Evolutionary conservation across 2,888 invertebrate genomes (phyloP).

Genomic region (Aricia artaxerxes): DNA sequence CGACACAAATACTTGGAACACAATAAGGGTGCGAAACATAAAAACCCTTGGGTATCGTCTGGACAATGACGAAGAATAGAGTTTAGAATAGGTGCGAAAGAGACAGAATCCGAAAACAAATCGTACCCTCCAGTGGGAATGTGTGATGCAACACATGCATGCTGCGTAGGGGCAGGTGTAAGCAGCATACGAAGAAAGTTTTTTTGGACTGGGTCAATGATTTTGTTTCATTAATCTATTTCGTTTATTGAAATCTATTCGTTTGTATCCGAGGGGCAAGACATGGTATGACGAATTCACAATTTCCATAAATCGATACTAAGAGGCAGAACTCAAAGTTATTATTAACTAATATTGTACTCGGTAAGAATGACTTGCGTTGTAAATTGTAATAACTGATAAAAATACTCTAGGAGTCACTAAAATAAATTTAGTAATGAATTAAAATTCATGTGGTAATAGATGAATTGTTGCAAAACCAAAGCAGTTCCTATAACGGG

Average conservation of each 20-base stretch:
- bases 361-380: too few species aligned
- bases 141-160: conserved; percentile 65
- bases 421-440: neutral
- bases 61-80: conserved; percentile 54
- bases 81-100: conserved; percentile 49
- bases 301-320: neutral
- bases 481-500: conserved; percentile 16
- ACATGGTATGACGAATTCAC: neutral
- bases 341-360: too few species aligned
- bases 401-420: neutral
- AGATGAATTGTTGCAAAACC: neutral
- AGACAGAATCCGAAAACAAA: conserved; percentile 64
- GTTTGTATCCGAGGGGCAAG: neutral
- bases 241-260: neutral
- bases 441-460: neutral
- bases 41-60: conserved; percentile 61
- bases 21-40: conserved; percentile 72
- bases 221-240: conserved; percentile 23
- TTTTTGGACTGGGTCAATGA: conserved; percentile 67
- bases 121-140: conserved; percentile 66
- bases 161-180: conserved; percentile 66
- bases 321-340: neutral
- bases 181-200: conserved; percentile 61
- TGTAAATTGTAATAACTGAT: neutral
- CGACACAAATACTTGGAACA: conserved; percentile 56